Percentiles rank a stretch among this genome's conserved stretches.
Evolutionary conservation across 2,888 invertebrate species (phyloP).

Genomic region (Bombylius major): DNA sequence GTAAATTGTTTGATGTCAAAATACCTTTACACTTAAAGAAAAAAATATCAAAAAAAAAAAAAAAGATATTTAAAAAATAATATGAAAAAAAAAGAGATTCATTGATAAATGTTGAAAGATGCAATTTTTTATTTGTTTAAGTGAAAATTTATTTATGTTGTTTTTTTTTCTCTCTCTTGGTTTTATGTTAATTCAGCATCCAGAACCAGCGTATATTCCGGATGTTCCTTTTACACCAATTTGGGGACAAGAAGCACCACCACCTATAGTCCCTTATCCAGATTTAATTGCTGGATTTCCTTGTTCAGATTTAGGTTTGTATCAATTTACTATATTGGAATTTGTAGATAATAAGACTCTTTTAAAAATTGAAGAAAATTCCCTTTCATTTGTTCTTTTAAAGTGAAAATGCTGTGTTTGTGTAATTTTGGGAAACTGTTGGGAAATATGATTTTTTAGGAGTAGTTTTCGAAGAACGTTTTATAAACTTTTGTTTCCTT

Average conservation of each 20-base stretch:
- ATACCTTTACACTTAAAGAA: too few species aligned
- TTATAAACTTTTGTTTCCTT: too few species aligned
- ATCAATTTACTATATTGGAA: neutral
- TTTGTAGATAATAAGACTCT: too few species aligned
- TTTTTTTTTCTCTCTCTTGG: neutral
- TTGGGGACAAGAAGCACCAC: conserved; percentile 40
- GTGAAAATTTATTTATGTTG: conserved; percentile 1
- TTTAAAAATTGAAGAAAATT: too few species aligned
- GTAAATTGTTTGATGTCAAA: neutral
- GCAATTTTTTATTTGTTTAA: neutral
- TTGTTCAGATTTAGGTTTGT: conserved; percentile 47
- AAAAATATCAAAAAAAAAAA: neutral
- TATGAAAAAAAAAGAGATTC: too few species aligned
- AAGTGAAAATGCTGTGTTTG: too few species aligned
- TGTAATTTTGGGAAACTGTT: too few species aligned
- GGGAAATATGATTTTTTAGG: too few species aligned
- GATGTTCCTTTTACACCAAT: conserved; percentile 36
- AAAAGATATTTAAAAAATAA: neutral
- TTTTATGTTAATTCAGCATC: conserved; percentile 29
- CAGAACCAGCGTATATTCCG: conserved; percentile 32
- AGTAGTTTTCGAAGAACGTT: too few species aligned
- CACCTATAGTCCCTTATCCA: conserved; percentile 49
- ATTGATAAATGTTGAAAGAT: too few species aligned
- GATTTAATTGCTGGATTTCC: conserved; percentile 60
- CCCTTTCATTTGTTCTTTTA: too few species aligned